phyloP scores from a whole-genome alignment of 2,797 vertebrate species.

The Pempheris klunzingeri region DNA sequence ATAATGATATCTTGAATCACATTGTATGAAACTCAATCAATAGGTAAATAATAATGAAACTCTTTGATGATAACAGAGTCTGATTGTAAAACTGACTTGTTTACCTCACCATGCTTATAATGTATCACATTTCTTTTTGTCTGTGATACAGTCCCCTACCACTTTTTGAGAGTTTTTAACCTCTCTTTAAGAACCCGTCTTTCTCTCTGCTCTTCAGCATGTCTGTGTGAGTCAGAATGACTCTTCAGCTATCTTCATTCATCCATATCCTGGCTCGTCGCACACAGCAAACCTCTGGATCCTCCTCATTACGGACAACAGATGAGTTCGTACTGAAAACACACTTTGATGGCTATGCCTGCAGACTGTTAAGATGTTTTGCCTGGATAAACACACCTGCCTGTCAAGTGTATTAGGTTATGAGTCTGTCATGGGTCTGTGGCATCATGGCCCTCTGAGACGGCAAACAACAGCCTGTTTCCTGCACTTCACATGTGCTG shows the following conservation, averaged over 20 bases:
- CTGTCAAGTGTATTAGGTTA: conserved; percentile 70
- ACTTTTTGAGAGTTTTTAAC: conserved; percentile 43
- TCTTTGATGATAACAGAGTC: neutral
- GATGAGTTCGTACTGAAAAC: conserved; percentile 60
- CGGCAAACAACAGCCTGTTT: conserved; percentile 55
- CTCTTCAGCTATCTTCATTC: conserved; percentile 58
- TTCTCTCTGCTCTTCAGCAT: conserved; percentile 44
- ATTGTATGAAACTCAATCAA: neutral
- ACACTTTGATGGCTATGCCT: conserved; percentile 62
- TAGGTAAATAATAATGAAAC: conserved; percentile 4
- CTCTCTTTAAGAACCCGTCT: conserved; percentile 26
- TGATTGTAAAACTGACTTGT: conserved; percentile 1
- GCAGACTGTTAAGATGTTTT: conserved; percentile 64
- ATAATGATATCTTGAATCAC: neutral
- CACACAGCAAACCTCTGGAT: conserved; percentile 63
- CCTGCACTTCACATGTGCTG: conserved; percentile 44
- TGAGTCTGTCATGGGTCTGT: conserved; percentile 65
- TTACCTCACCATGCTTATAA: neutral
- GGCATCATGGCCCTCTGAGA: conserved; percentile 58
- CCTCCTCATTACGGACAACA: conserved; percentile 73
- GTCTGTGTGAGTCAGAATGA: conserved; percentile 66
- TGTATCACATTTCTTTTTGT: conserved; percentile 10
- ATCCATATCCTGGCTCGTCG: conserved; percentile 52
- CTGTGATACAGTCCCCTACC: conserved; percentile 11
- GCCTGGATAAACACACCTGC: conserved; percentile 78